Conservation (phyloP, 2,113 vertebrate genomes). For the Dolichotis patagonum region DNA sequence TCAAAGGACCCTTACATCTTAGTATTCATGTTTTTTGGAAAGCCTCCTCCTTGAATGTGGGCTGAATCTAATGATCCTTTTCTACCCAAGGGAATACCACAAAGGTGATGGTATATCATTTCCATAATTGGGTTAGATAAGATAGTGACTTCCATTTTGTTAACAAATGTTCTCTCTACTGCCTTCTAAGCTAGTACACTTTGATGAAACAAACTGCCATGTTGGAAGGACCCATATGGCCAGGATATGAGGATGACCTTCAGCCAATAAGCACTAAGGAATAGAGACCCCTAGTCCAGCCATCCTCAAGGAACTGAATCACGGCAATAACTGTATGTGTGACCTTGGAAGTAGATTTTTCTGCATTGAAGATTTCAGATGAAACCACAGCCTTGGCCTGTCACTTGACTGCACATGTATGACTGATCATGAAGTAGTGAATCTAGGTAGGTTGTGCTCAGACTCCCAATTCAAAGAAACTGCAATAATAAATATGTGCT, state of each 20-base stretch:
- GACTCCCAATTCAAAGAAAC: background rate
- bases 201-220: background rate
- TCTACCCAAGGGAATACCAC: background rate
- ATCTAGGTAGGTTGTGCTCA: background rate
- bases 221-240: background rate
- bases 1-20: background rate
- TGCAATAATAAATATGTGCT: background rate
- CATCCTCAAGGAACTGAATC: background rate
- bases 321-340: background rate
- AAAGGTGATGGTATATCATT: background rate
- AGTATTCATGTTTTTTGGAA: background rate
- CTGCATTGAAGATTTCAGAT: background rate
- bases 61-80: background rate
- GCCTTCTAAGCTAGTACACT: background rate
- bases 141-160: conserved; percentile 22
- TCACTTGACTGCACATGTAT: background rate
- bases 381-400: background rate
- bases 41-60: background rate
- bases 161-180: background rate
- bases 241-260: background rate
- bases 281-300: background rate
- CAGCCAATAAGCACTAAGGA: background rate
- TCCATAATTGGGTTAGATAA: background rate
- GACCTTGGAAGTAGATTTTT: conserved; percentile 21
- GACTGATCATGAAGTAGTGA: background rate